phyloP scores from a whole-genome alignment of 2,888 invertebrate genomes.

The Macrophya annulata region DNA sequence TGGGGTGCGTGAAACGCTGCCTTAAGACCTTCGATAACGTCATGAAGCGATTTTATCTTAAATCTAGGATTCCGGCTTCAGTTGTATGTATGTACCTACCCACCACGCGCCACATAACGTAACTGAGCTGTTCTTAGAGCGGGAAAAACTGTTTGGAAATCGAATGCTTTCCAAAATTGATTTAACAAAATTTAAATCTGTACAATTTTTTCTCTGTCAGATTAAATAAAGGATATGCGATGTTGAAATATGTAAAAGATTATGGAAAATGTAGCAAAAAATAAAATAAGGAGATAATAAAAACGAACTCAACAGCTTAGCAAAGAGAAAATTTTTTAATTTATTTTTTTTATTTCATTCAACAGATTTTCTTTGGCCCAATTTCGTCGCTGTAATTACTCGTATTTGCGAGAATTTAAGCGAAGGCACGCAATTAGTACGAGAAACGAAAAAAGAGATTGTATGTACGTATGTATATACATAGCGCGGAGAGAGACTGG shows the following conservation, averaged over 20 bases:
- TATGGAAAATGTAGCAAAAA: not conserved
- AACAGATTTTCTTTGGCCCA: conserved; percentile 2
- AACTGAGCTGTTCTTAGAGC: not conserved
- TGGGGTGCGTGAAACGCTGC: conserved; percentile 50
- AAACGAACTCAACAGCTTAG: not conserved
- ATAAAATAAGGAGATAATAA: not conserved
- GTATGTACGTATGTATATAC: too few relatives aligned
- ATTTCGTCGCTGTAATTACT: not conserved
- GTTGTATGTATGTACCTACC: too few relatives aligned
- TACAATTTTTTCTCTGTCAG: not conserved
- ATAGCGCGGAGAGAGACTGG: not conserved
- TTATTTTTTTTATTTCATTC: not conserved
- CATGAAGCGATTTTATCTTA: conserved; percentile 45
- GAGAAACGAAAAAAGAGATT: conserved; percentile 3
- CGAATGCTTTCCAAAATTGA: not conserved
- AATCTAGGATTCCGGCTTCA: conserved; percentile 9
- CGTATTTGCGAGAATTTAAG: not conserved
- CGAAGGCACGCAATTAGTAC: not conserved
- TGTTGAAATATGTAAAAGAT: not conserved
- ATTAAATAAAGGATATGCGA: not conserved
- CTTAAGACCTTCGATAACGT: conserved; percentile 42
- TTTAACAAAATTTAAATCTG: not conserved
- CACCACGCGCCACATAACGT: not conserved
- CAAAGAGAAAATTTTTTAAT: not conserved
- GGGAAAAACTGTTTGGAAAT: conserved; percentile 12